Base-by-base conservation (phyloP, 2,113 vertebrate species). In the Tichodroma muraria region DNA sequence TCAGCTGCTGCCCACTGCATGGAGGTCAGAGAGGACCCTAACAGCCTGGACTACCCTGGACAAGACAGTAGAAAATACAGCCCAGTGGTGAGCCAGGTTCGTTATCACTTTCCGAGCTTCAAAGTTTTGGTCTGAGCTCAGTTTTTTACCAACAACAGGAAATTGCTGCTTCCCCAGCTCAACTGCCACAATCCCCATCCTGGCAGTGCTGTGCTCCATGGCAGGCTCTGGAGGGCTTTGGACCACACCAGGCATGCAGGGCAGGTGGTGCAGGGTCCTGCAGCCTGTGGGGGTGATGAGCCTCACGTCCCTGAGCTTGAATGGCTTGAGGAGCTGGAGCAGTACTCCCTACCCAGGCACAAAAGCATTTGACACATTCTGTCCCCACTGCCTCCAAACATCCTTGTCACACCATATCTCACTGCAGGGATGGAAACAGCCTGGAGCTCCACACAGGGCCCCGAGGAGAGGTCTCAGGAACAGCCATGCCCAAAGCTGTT, bases 321-420 rank as follows among this genome's bases (percentile, higher is more conserved):
- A n/a, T 30, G n/a, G 37, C 22, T 16, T 1, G 56, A 49, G 27
- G 60, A 59, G 15, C 40, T 23, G 1, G 0, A 68, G 61, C 61
- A 61, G 47, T 31, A 17, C 3, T 38, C 28, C 17, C 35, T 6
- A 9, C 5, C 13, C 28, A 2, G 2, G 2, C 18, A 40, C n/a
- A 42, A 12, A 13, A 42, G 38, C 33, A 1, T 44, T 28, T 8
- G 27, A 5, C 18, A 6, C 23, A 0, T 33, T 24, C 27, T 2
- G 44, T 8, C 33, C n/a, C 42, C 3, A 3, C 47, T 33, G n/a
- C 64, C 65, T 13, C 49, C 0, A 10, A 49, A 10, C 40, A 9
- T 14, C 69, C 69, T 16, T 0, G 2, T 7, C 37, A 7, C 47
- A 11, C 10, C 47, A 2, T 0, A 0, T 45, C 79, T 49, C 60